Evolutionary conservation across 2,113 vertebrate species (phyloP).

Genomic region (Tympanuchus pallidicinctus): DNA sequence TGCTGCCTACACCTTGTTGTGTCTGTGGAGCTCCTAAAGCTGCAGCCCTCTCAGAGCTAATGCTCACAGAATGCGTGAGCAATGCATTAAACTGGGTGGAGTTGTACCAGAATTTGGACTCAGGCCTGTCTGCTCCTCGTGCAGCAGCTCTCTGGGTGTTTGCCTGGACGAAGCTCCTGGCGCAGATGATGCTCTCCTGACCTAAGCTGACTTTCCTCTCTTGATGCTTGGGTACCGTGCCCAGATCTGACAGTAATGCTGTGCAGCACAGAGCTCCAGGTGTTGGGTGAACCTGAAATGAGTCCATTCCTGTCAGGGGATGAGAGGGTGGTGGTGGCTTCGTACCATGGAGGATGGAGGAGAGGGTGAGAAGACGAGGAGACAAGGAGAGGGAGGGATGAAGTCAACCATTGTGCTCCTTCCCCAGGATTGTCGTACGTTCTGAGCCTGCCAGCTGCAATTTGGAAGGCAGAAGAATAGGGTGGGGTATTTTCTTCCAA

Average conservation of each 20-base stretch:
- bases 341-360: background rate
- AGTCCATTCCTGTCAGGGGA: slow-evolving; percentile 1
- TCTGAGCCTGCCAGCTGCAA: slow-evolving; percentile 33
- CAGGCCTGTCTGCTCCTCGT: slow-evolving; percentile 12
- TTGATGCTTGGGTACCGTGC: slow-evolving; percentile 18
- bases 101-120: slow-evolving; percentile 52
- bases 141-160: slow-evolving; percentile 62
- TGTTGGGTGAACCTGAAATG: background rate
- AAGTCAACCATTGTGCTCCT: slow-evolving; percentile 38
- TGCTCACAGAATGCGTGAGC: slow-evolving; percentile 50
- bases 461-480: slow-evolving; percentile 48
- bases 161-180: slow-evolving; percentile 61
- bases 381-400: background rate
- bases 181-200: slow-evolving; percentile 59
- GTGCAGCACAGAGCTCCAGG: background rate
- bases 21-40: background rate
- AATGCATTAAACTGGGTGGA: slow-evolving; percentile 63
- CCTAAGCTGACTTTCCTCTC: slow-evolving; percentile 52
- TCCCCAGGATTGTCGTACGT: background rate
- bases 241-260: background rate
- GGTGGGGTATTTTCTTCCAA: slow-evolving; percentile 59
- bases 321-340: background rate
- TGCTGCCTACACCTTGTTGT: slow-evolving; percentile 11
- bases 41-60: slow-evolving; percentile 33
- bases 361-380: background rate